Evolutionary conservation across 2,797 vertebrate species (phyloP).

Genomic region (Paratrypauchen microcephalus): DNA sequence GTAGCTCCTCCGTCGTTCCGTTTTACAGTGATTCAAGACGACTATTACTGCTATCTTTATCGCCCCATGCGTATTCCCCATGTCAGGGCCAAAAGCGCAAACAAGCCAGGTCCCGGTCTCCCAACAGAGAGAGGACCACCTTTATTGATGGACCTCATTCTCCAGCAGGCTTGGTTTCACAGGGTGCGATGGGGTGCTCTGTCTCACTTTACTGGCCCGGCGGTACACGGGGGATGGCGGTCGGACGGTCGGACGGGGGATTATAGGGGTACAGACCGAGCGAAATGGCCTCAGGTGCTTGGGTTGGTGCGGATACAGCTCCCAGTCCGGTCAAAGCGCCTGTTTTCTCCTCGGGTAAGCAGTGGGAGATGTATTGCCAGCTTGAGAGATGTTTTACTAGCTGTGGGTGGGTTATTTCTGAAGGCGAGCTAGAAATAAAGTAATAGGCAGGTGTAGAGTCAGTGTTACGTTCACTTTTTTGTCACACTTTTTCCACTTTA

Average conservation of each 20-base stretch:
- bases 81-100: neutral
- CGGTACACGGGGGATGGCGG: neutral
- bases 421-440: neutral
- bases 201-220: constrained; percentile 4
- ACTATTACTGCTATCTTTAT: constrained; percentile 9
- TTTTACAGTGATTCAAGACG: constrained; percentile 4
- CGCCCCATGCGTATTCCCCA: neutral
- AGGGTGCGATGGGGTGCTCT: neutral
- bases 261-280: neutral
- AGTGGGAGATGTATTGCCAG: neutral
- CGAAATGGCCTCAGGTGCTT: neutral
- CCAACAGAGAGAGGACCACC: neutral
- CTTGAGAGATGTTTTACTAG: neutral
- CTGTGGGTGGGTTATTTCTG: neutral
- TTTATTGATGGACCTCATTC: constrained; percentile 1
- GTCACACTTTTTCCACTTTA: too few species aligned
- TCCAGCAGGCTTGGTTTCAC: neutral
- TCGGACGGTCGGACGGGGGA: neutral
- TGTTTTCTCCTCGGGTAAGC: neutral
- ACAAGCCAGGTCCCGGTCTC: neutral
- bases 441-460: too few species aligned
- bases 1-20: neutral
- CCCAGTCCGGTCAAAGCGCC: neutral
- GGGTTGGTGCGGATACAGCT: neutral
- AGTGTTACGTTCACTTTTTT: too few species aligned